Conservation (phyloP, 2,888 invertebrate genomes). For the Tiliacea aurago region DNA sequence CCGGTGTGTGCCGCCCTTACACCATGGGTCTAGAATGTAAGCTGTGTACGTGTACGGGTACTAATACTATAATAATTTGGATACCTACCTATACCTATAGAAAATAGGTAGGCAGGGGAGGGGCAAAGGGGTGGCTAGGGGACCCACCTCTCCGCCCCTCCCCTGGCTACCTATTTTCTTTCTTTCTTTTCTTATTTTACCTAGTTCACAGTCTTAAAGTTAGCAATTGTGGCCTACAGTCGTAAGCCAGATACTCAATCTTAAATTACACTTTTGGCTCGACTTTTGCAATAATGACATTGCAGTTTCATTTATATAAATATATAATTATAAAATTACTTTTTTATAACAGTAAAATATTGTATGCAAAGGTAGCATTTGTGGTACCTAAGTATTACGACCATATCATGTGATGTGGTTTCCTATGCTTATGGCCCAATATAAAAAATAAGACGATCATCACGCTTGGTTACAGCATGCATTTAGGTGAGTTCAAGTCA, state of each 20-base stretch:
- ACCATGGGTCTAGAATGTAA: not conserved
- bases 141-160: too few relatives aligned
- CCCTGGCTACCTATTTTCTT: too few relatives aligned
- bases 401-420: slow-evolving; percentile 13
- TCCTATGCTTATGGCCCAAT: not conserved
- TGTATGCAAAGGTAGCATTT: slow-evolving; percentile 17
- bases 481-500: not conserved
- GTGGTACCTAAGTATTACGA: slow-evolving; percentile 12
- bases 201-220: not conserved
- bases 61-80: not conserved
- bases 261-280: not conserved
- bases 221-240: not conserved
- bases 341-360: slow-evolving; percentile 30
- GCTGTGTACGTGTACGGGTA: too few relatives aligned
- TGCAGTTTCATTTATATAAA: slow-evolving; percentile 13
- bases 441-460: not conserved
- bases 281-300: slow-evolving; percentile 7
- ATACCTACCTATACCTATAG: too few relatives aligned
- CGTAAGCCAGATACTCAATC: slow-evolving; percentile 8
- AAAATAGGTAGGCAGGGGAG: too few relatives aligned
- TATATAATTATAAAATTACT: slow-evolving; percentile 24
- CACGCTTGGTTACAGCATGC: not conserved
- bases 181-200: too few relatives aligned
- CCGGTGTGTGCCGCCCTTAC: not conserved
- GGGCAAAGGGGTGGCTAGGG: too few relatives aligned